Evolutionary conservation across 2,113 vertebrate genomes (phyloP).

Genomic region (Cochlearius cochlearius): DNA sequence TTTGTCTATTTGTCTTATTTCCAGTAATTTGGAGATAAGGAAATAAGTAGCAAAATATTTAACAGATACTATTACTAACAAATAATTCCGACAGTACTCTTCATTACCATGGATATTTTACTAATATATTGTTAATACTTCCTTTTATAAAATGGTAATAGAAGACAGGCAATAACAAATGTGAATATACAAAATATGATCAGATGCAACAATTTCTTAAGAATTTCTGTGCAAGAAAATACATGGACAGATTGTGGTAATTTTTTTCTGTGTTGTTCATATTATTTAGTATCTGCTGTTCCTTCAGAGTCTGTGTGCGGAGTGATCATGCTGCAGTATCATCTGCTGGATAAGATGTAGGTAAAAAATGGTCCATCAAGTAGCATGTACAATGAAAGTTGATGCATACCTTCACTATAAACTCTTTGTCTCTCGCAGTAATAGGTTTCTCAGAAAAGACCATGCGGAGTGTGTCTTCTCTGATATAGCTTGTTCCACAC

Average conservation of each 20-base stretch:
- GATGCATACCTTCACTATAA: neutral
- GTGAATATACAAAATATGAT: neutral
- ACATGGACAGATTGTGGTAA: neutral
- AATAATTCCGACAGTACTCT: neutral
- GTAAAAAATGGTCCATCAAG: neutral
- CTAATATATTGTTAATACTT: neutral
- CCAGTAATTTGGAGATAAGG: neutral
- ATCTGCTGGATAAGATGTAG: neutral
- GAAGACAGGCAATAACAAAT: neutral
- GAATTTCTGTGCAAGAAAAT: neutral
- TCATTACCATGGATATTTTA: neutral
- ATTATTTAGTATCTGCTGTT: neutral
- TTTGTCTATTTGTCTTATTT: neutral
- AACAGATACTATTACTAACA: neutral
- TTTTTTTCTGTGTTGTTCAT: neutral
- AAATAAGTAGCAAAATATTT: neutral
- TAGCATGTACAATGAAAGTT: neutral
- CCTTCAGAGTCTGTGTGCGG: neutral
- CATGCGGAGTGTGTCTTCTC: neutral
- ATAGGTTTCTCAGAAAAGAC: neutral
- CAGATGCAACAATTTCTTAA: neutral
- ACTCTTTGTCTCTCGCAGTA: neutral
- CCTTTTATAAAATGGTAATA: neutral
- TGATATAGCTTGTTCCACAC: neutral
- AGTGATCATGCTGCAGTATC: neutral